These are phyloP conservation scores for Calypte anna DNA, from an alignment of 2,113 vertebrate genomes.

Conservation along the genomic window DNA sequence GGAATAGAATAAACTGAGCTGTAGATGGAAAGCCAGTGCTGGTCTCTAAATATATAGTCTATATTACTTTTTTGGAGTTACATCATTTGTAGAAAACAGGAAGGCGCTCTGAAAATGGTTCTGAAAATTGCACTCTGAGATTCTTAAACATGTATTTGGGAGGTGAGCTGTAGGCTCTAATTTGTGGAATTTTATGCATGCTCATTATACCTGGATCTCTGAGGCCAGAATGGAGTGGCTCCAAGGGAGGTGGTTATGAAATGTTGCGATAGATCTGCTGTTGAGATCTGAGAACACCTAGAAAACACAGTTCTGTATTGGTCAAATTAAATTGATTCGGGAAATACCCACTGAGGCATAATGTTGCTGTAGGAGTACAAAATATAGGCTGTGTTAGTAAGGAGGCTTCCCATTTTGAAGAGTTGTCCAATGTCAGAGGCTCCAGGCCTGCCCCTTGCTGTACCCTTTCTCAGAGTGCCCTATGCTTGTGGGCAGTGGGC, in stretches of 20 bases:
- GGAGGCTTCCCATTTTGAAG: neutral
- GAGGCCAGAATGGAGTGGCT: neutral
- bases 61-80: neutral
- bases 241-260: neutral
- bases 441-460: neutral
- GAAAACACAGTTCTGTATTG: neutral
- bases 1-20: neutral
- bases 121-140: neutral
- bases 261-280: neutral
- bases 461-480: neutral
- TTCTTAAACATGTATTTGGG: neutral
- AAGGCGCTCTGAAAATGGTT: neutral
- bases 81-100: neutral
- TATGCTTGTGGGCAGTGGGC: rapidly evolving
- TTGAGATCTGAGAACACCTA: neutral
- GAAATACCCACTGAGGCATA: neutral
- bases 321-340: neutral
- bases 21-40: neutral
- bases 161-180: neutral
- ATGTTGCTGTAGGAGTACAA: neutral
- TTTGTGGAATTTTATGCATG: neutral
- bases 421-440: rapidly evolving
- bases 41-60: neutral
- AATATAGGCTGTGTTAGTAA: neutral
- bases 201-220: neutral